Evolutionary conservation across 2,113 vertebrate species (phyloP), one percentile per base, ranked within the genome.

Genomic region (Argyrosomus japonicus): DNA sequence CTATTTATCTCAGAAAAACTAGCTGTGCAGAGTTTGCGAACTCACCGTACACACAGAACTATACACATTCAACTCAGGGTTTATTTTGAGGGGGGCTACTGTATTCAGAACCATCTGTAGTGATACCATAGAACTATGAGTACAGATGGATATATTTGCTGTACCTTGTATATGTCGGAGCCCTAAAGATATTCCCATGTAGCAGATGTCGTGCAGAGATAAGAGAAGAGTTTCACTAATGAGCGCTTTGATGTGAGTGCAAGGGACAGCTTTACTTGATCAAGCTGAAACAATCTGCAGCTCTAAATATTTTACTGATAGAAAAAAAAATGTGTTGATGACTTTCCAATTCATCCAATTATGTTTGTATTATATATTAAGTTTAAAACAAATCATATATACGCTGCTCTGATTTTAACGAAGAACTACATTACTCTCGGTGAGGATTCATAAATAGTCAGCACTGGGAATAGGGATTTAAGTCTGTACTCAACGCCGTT

Each of bases 291-390:
- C 61, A 89, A 88, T 87, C 73, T 79, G 58, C 32, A 25, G 36
- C 57, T 75, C 86, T 87, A 81, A 91, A 93, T 90, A 91, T 88
- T 87, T 83, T 32, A 89, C 80, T 60, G 56, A 58, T 57, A 50
- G 23, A 78, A 60, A 23, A 68, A 68, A 43, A 81, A 81, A 79
- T 50, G 69, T 62, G 75, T 53, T 63, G 17, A 29, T n/a, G 43
- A 50, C 47, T 27, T 69, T 84, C 36, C 18, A 62, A 48, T 51
- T 60, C 50, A 78, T 85, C 51, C 47, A 56, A 62, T 88, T 82
- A 80, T 40, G 47, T 65, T 19, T 61, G 48, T 17, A 67, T 25
- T 48, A 75, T 72, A 81, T 53, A 87, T 82, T 79, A 56, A 47
- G 21, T 83, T 68, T 51, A 47, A 47, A 58, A 69, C 36, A 40